Percentiles rank a stretch among this genome's conserved stretches.
phyloP scores from a whole-genome alignment of 2,888 invertebrate species.

The Gnatocerus cornutus region DNA sequence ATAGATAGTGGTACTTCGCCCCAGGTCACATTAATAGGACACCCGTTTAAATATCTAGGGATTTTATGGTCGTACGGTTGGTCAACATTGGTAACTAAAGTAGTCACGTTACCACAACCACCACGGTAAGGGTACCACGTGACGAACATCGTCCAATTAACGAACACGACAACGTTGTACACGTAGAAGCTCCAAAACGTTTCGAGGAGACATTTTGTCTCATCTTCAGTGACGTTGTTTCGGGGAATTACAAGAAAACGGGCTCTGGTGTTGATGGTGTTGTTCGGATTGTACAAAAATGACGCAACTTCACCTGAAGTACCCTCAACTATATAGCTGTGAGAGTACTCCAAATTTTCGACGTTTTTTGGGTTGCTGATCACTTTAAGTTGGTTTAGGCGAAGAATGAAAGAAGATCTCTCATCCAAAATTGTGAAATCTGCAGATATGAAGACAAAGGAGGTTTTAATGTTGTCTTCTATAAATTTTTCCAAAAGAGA shows the following conservation, averaged over 20 bases:
- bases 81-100: slow-evolving; percentile 8
- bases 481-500: too few species aligned
- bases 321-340: background rate
- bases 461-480: too few species aligned
- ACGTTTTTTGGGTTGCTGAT: background rate
- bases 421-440: background rate
- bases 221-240: background rate
- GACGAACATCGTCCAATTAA: slow-evolving; percentile 26
- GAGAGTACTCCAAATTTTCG: background rate
- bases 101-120: slow-evolving; percentile 4
- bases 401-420: background rate
- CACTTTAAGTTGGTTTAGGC: background rate
- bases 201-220: slow-evolving; percentile 15
- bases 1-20: background rate
- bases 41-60: slow-evolving; percentile 1
- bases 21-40: slow-evolving; percentile 7
- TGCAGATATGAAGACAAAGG: background rate
- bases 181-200: slow-evolving; percentile 22
- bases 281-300: background rate
- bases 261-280: background rate
- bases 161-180: slow-evolving; percentile 27
- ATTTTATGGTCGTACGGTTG: background rate
- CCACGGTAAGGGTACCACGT: slow-evolving; percentile 34
- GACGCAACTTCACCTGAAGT: too few species aligned
- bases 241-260: slow-evolving; percentile 2